phyloP scores from a whole-genome alignment of 2,797 vertebrate species.

The Avahi laniger region DNA sequence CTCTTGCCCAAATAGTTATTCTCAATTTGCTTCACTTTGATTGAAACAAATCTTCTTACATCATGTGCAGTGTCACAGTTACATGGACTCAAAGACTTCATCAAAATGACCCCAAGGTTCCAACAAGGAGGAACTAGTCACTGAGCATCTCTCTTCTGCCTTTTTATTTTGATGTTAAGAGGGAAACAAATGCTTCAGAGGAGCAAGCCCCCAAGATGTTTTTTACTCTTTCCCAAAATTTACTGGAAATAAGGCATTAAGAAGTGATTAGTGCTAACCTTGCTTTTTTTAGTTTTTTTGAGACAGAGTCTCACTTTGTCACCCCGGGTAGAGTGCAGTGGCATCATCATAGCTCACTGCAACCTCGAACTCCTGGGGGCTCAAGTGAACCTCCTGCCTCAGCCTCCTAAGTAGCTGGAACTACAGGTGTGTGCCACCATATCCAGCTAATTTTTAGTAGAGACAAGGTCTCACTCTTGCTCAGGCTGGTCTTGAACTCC shows the following conservation, averaged over 20 bases:
- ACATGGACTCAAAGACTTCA: neutral
- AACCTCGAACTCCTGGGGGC: no score
- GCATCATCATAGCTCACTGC: no score
- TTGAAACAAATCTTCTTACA: neutral
- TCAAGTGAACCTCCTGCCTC: no score
- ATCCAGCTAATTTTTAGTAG: no score
- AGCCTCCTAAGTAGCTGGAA: no score
- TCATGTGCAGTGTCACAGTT: neutral
- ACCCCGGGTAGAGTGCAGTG: no score
- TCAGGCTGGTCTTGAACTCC: no score
- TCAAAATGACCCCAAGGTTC: neutral
- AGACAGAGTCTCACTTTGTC: no score
- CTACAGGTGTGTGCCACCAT: no score
- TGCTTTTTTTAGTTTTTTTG: neutral
- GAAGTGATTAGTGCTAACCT: neutral
- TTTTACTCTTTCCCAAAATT: neutral
- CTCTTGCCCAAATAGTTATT: neutral
- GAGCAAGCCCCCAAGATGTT: neutral
- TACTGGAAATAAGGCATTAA: neutral
- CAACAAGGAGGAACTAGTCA: neutral
- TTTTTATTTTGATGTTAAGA: neutral
- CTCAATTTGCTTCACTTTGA: neutral
- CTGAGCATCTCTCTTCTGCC: neutral
- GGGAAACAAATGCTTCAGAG: neutral
- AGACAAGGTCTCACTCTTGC: no score